A percentile compares a stretch with the other conserved stretches of the same genome.
phyloP scores from a whole-genome alignment of 1,140 invertebrate genomes.

The Drosophila tsacasi region DNA sequence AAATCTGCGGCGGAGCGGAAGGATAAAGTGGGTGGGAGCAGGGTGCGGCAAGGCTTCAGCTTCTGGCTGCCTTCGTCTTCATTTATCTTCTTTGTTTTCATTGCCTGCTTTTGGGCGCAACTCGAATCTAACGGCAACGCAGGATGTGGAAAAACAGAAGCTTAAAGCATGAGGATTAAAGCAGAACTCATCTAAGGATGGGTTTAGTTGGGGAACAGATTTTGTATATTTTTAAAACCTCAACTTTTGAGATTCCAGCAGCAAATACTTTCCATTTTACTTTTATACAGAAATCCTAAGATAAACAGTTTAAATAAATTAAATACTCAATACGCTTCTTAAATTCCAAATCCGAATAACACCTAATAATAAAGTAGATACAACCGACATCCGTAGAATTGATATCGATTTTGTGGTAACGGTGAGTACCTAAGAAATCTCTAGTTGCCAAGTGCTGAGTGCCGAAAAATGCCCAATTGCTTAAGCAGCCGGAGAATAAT shows the following conservation, averaged over 20 bases:
- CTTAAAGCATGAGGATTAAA: constrained; percentile 34
- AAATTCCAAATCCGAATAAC: too few species aligned
- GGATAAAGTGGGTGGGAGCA: constrained; percentile 36
- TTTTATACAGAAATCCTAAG: too few species aligned
- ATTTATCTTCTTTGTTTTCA: constrained; percentile 52
- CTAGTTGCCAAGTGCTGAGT: neutral
- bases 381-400: neutral
- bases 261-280: too few species aligned
- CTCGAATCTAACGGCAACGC: constrained; percentile 4
- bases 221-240: neutral
- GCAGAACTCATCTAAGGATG: constrained; percentile 2
- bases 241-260: too few species aligned
- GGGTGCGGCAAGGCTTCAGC: neutral
- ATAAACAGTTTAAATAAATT: neutral
- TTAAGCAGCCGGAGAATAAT: constrained; percentile 25
- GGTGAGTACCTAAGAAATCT: neutral
- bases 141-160: constrained; percentile 4
- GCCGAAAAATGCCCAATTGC: constrained; percentile 1
- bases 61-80: constrained; percentile 29
- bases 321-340: neutral
- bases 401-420: constrained; percentile 1
- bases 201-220: constrained; percentile 3
- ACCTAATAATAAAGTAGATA: neutral
- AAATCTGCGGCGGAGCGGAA: constrained; percentile 62
- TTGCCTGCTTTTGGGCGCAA: constrained; percentile 33